These are phyloP conservation scores for Embiotoca jacksoni DNA, from an alignment of 2,113 vertebrate genomes.

Conservation along the genomic window DNA sequence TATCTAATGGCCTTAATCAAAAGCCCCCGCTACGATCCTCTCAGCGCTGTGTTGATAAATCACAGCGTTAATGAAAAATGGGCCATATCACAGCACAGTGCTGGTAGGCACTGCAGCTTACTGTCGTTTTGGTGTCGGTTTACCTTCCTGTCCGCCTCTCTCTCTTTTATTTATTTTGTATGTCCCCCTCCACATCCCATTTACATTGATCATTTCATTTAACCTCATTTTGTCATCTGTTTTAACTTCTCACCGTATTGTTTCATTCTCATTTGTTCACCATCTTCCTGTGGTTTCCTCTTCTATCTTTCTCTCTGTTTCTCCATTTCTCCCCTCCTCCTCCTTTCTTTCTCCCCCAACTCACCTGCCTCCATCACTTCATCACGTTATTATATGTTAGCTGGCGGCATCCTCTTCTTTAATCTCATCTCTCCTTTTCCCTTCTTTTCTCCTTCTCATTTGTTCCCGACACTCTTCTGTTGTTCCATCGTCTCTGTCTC, in stretches of 20 bases:
- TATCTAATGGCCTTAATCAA: constrained; percentile 75
- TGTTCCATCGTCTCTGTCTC: neutral
- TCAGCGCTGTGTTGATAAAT: constrained; percentile 70
- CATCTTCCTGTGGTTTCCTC: neutral
- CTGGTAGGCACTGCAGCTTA: constrained; percentile 58
- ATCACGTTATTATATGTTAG: too few species aligned
- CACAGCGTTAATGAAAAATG: constrained; percentile 69
- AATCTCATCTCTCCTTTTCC: constrained; percentile 8
- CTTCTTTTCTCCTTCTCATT: neutral
- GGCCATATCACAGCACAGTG: constrained; percentile 47
- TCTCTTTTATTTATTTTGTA: neutral
- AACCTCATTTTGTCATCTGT: constrained; percentile 13
- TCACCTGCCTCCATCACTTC: neutral
- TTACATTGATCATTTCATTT: constrained; percentile 13
- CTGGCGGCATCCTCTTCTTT: neutral
- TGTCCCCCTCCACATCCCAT: neutral
- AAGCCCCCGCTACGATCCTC: constrained; percentile 60
- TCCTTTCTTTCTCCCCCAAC: neutral
- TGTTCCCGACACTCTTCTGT: constrained; percentile 10
- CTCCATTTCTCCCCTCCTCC: neutral
- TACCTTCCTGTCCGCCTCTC: constrained; percentile 15
- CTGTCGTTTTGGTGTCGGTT: constrained; percentile 47
- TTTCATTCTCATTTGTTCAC: constrained; percentile 24
- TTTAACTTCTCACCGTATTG: constrained; percentile 22
- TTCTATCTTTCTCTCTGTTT: neutral